Percentiles rank a stretch among this genome's conserved stretches.
Evolutionary conservation across 1,140 invertebrate genomes (phyloP).

Genomic region (Brachionus plicatilis): DNA sequence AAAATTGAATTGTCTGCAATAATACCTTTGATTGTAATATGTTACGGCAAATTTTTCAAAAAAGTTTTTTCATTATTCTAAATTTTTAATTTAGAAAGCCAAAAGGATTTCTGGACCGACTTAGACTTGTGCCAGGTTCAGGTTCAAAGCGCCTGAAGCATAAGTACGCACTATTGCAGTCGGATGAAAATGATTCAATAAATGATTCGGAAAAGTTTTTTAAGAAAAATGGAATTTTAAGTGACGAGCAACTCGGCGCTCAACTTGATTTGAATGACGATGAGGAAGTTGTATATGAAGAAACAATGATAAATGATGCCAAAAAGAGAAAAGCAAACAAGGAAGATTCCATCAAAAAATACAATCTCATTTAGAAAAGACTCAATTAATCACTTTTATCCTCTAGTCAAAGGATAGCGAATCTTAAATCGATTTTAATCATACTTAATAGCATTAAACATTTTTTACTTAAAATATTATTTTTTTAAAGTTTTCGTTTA

Average conservation of each 20-base stretch:
- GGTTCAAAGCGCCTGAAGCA: background rate
- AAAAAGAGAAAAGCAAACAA: background rate
- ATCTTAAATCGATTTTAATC: background rate
- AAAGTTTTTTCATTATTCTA: too few relatives aligned
- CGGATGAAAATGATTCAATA: constrained; percentile 3
- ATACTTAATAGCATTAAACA: background rate
- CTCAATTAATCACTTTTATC: background rate
- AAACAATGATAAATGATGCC: background rate
- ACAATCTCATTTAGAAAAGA: background rate
- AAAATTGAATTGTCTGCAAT: too few relatives aligned
- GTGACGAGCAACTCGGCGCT: background rate
- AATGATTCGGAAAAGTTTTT: background rate
- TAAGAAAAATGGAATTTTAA: background rate
- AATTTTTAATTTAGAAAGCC: background rate
- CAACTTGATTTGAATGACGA: background rate
- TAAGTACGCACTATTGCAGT: background rate
- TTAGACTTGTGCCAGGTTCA: background rate
- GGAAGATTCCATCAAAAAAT: background rate
- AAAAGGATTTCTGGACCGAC: background rate
- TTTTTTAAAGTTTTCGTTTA: background rate
- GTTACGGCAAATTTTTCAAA: too few relatives aligned
- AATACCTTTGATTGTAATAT: too few relatives aligned
- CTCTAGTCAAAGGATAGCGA: background rate
- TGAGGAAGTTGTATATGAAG: constrained; percentile 9
- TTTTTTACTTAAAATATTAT: background rate